Evolutionary conservation across 2,888 invertebrate species (phyloP).

Genomic region (Hybos culiciformis): DNA sequence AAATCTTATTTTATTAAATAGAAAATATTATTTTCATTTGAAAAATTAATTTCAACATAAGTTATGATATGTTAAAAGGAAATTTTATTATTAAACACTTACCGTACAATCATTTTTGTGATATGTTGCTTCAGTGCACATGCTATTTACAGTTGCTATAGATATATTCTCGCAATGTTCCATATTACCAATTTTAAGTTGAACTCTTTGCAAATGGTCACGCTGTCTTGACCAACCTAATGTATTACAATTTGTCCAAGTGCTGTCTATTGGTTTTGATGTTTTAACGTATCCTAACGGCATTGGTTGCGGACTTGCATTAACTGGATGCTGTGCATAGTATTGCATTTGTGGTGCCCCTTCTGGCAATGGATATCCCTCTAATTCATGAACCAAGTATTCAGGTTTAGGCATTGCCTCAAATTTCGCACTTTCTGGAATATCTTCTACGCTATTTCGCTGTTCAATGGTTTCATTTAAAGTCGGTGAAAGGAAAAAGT

Average conservation of each 20-base stretch:
- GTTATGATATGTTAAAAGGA: not conserved
- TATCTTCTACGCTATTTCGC: constrained; percentile 16
- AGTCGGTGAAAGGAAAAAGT: constrained; percentile 30
- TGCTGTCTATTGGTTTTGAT: constrained; percentile 17
- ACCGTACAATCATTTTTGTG: constrained; percentile 73
- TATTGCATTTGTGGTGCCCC: constrained; percentile 30
- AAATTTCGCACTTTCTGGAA: constrained; percentile 20
- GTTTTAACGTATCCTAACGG: constrained; percentile 15
- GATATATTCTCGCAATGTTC: constrained; percentile 74
- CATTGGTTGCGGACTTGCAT: constrained; percentile 9
- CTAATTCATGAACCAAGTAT: constrained; percentile 23
- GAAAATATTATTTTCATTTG: not conserved
- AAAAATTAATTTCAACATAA: not conserved
- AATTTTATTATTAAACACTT: constrained; percentile 33
- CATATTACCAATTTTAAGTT: constrained; percentile 62
- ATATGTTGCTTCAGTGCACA: constrained; percentile 69
- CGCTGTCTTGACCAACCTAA: constrained; percentile 76
- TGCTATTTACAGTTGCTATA: constrained; percentile 67
- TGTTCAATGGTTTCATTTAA: constrained; percentile 9
- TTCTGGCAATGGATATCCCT: constrained; percentile 29
- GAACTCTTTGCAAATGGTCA: constrained; percentile 68
- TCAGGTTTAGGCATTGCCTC: constrained; percentile 27
- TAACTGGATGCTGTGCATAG: constrained; percentile 17
- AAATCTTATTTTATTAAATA: not conserved
- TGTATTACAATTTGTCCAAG: constrained; percentile 56